Evolutionary conservation across 1,140 invertebrate species (phyloP), one percentile per base, ranked within the genome.

Genomic region (Tetragnatha versicolor): DNA sequence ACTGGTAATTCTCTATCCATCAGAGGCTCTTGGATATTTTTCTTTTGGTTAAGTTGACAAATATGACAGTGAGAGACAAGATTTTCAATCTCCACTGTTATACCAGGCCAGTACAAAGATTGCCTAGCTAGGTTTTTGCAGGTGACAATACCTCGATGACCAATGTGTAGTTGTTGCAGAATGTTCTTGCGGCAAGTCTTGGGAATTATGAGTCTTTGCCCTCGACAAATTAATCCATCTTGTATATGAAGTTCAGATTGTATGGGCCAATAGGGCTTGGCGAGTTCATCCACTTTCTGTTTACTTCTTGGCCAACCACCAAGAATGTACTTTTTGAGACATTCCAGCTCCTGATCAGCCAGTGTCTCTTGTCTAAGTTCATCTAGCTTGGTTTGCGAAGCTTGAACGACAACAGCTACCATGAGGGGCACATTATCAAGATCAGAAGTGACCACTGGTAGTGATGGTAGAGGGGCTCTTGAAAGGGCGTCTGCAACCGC

Each of bases 401-500:
- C 25, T n/a, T 33, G 17, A 20, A 68, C n/a, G 1, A n/a, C 45
- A 42, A 22, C n/a, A 2, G 17, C 45, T 1, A 68, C 27, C 6
- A 49, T 39, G 14, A 22, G n/a, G 9, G n/a, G 14, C 22, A 20
- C 27, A 4, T 31, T 20, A 3, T 61, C 29, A 17, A 17, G 7
- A 63, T 22, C 12, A 29, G 33, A 22, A 12, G 55, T 42, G 27
- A 25, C 22, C 9, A 42, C 25, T 1, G n/a, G 29, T 12, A 31
- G 31, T 39, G 31, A 37, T 45, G 37, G n/a, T 25, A 25, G 22
- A 0, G 37, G 20, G 12, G 20, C n/a, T 4, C 33, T 39, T 68
- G 14, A 37, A 14, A 31, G 17, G 0, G 65, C 72, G 81, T 82
- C 87, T 73, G 75, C 86, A 85, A 80, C 86, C 83, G 17, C 84